Conservation (phyloP, 2,888 invertebrate species). For the Schrankia costaestrigalis region DNA sequence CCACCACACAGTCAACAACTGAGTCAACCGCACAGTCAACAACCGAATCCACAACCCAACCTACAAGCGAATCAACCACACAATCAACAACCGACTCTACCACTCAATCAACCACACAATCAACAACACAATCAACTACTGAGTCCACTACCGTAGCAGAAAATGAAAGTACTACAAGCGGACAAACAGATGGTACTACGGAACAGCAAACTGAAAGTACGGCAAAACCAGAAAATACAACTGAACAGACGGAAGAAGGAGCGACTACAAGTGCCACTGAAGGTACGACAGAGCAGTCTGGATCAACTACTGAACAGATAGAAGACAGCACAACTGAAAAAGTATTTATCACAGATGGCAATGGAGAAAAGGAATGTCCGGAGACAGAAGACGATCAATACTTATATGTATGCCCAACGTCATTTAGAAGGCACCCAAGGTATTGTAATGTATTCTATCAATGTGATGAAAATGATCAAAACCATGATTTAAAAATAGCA, state of each 20-base stretch:
- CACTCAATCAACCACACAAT: conserved; percentile 17
- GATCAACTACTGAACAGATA: conserved; percentile 2
- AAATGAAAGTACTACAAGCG: conserved; percentile 34
- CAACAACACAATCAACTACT: conserved; percentile 23
- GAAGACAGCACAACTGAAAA: conserved; percentile 33
- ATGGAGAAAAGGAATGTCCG: conserved; percentile 63
- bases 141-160: conserved; percentile 17
- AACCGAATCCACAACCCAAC: conserved; percentile 20
- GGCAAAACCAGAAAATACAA: conserved; percentile 23
- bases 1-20: conserved; percentile 31
- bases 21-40: conserved; percentile 29
- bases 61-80: conserved; percentile 19
- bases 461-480: conserved; percentile 84
- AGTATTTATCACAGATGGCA: conserved; percentile 30
- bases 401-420: conserved; percentile 88
- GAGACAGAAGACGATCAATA: conserved; percentile 85
- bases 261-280: conserved; percentile 12
- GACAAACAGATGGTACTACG: conserved; percentile 25
- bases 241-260: conserved; percentile 28
- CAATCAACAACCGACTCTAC: conserved; percentile 20
- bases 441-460: conserved; percentile 92
- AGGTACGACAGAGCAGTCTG: neutral
- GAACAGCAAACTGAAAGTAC: conserved; percentile 27
- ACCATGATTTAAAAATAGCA: conserved; percentile 86
- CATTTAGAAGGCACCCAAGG: conserved; percentile 90